Evolutionary conservation across 2,113 vertebrate genomes (phyloP).

Genomic region (Syrrhaptes paradoxus): DNA sequence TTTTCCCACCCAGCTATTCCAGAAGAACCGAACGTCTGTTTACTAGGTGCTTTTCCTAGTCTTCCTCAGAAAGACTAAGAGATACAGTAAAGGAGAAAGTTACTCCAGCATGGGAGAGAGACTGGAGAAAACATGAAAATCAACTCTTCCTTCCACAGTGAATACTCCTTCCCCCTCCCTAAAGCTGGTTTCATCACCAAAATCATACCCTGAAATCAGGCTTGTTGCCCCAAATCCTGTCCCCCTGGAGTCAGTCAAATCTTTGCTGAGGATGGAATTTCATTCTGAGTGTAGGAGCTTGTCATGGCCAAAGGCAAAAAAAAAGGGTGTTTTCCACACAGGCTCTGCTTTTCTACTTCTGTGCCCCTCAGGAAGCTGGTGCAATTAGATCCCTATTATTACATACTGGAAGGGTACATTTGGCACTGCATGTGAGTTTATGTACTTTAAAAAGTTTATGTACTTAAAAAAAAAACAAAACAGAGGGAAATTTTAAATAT

Average conservation of each 20-base stretch:
- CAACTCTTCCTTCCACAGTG: neutral
- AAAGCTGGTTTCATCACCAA: neutral
- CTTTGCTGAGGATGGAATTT: conserved; percentile 43
- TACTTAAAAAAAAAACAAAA: neutral
- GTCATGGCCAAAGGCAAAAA: neutral
- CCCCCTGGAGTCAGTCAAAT: neutral
- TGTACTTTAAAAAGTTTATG: neutral
- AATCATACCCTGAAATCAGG: conserved; percentile 34
- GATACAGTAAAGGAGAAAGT: neutral
- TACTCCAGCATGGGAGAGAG: neutral
- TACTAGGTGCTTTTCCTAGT: neutral
- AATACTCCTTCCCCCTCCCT: neutral
- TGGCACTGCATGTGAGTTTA: conserved; percentile 26
- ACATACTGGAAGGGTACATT: conserved; percentile 22
- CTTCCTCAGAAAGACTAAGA: neutral
- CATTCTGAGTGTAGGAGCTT: neutral
- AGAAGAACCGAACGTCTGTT: neutral
- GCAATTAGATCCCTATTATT: conserved; percentile 50
- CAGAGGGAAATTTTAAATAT: conserved; percentile 21
- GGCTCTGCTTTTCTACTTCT: conserved; percentile 22
- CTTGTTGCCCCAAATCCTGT: conserved; percentile 7
- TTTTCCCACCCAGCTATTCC: neutral
- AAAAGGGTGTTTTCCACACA: conserved; percentile 44
- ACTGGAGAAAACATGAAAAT: neutral
- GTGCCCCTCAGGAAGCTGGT: conserved; percentile 9